Evolutionary conservation across 2,113 vertebrate genomes (phyloP), one percentile per base, ranked within the genome.

Genomic region (Plotosus lineatus): DNA sequence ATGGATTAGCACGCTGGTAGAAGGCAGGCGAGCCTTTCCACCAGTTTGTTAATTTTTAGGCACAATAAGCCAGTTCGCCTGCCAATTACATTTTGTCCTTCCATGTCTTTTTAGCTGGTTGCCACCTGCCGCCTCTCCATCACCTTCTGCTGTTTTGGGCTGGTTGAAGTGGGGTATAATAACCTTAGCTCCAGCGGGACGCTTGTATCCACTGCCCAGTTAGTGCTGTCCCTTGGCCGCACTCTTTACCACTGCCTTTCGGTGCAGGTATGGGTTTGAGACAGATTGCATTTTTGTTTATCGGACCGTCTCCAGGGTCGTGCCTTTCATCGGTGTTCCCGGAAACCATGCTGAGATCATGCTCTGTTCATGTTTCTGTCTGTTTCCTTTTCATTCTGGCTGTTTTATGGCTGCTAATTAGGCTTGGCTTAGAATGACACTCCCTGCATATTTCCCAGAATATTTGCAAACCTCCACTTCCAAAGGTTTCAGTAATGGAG

Each of bases 351-450:
- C 77, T 40, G 46, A 77, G 42, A 82, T 26, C 53, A 42, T 76
- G 66, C 61, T 48, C 48, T 42, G 61, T 63, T n/a, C n/a, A n/a
- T n/a, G 28, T 21, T 40, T 33, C 4, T 11, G 6, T 76, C 53
- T 26, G 23, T 58, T 71, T 74, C 50, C 48, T 74, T 53, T 50
- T 42, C 28, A 26, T 38, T 55, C 60, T 55, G 83, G 1, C 65
- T 76, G 40, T 88, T 84, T 33, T 80, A 89, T 86, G 85, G 86
- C 80, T 88, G 80, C 85, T 91, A 92, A 92, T 91, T 90, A 89
- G 89, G 50, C 82, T 82, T 92, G 90, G 90, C 89, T 88, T 85
- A 86, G 85, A 74, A 86, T 83, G 83, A 82, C 77, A 81, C 86
- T 84, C 83, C 77, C 77, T 77, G 81, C 74, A 85, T 86, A 71